phyloP scores from a whole-genome alignment of 2,113 vertebrate genomes.

The Pipra filicauda region DNA sequence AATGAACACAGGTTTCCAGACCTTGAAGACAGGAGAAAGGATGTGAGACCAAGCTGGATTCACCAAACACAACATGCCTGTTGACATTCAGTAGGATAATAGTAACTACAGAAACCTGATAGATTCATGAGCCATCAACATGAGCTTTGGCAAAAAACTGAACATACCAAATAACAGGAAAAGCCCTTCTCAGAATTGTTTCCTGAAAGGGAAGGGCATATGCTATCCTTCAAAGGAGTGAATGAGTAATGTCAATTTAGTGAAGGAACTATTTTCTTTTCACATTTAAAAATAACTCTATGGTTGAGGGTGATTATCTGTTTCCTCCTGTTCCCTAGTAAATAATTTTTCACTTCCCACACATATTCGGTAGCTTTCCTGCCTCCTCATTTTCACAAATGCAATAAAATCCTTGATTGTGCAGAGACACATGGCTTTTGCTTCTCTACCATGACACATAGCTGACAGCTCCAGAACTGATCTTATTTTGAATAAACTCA shows the following conservation, averaged over 20 bases:
- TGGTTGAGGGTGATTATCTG: background rate
- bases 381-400: background rate
- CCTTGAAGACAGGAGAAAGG: background rate
- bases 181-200: background rate
- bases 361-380: background rate
- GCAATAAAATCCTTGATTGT: background rate
- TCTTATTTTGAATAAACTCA: background rate
- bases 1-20: background rate
- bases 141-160: background rate
- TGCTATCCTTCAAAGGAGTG: background rate
- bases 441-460: accelerated
- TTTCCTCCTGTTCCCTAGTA: background rate
- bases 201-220: background rate
- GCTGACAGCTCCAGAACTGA: background rate
- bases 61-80: background rate
- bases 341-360: background rate
- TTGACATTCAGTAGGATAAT: background rate
- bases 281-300: background rate
- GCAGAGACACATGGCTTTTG: background rate
- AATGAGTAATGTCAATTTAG: background rate
- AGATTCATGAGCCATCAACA: background rate
- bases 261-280: background rate
- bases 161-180: background rate
- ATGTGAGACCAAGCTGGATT: background rate
- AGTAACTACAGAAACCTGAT: background rate